phyloP scores from a whole-genome alignment of 2,888 invertebrate genomes.

The Himalopsyche tibetana region DNA sequence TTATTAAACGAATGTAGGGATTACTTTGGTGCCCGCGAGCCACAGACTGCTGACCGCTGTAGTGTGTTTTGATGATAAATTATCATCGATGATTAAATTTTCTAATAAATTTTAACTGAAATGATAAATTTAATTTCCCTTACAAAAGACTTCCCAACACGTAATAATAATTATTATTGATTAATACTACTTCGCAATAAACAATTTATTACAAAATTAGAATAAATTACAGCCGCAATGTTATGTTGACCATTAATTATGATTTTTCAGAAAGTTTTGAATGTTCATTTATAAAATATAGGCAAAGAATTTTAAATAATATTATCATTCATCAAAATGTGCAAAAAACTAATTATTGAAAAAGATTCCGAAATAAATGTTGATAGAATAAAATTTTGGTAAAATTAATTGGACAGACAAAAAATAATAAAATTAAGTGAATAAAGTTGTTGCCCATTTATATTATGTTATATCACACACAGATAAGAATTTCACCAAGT shows the following conservation, averaged over 20 bases:
- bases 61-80: slow-evolving; percentile 24
- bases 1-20: too few species aligned
- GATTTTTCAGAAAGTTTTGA: background rate
- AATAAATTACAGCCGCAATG: background rate
- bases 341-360: background rate
- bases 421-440: too few species aligned
- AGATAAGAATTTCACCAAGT: too few species aligned
- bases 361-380: too few species aligned
- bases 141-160: slow-evolving; percentile 20
- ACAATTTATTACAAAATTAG: slow-evolving; percentile 21
- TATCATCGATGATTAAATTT: background rate
- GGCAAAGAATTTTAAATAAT: background rate
- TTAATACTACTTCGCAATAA: slow-evolving; percentile 27
- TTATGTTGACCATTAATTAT: background rate
- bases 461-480: too few species aligned
- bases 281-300: background rate
- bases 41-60: background rate
- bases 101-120: slow-evolving; percentile 3
- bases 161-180: slow-evolving; percentile 22
- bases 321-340: background rate
- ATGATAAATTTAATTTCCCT: slow-evolving; percentile 6
- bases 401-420: too few species aligned
- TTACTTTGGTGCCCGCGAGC: too few species aligned
- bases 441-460: too few species aligned
- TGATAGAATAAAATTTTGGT: too few species aligned